Conservation (phyloP, 35 echinoderm and acorn worm species). For the Ophioderma brevispina region DNA sequence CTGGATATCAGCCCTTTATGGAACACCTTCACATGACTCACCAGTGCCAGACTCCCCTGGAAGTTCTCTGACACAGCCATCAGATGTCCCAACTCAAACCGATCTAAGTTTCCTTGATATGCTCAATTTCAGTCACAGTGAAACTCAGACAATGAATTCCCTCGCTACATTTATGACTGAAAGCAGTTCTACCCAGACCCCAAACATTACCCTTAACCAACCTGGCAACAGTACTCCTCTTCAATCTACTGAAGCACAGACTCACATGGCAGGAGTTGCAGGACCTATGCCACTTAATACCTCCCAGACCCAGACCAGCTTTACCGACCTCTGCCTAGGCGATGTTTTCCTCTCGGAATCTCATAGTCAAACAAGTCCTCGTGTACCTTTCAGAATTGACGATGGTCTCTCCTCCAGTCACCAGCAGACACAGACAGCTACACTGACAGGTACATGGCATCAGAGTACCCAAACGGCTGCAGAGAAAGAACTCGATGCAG, state of each 20-base stretch:
- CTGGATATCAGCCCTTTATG: not conserved
- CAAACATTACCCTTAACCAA: not conserved
- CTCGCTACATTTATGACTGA: not conserved
- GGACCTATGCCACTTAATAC: not conserved
- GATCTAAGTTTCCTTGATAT: not conserved
- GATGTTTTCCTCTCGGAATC: not conserved
- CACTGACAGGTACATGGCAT: not conserved
- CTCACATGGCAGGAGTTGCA: not conserved
- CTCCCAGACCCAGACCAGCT: not conserved
- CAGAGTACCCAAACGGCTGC: not conserved
- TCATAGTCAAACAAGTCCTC: not conserved
- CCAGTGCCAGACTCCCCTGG: not conserved
- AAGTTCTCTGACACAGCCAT: not conserved
- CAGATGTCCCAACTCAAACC: not conserved
- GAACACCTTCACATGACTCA: not conserved
- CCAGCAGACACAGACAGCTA: not conserved
- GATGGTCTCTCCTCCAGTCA: not conserved
- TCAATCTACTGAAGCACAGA: not conserved
- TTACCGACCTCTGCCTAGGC: not conserved
- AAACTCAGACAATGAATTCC: not conserved
- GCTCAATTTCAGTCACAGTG: not conserved
- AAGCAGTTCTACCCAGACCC: not conserved
- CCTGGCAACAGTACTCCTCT: not conserved
- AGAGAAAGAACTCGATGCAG: slow-evolving; percentile 2
- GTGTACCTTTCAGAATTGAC: not conserved